Evolutionary conservation across 1,140 invertebrate genomes (phyloP).

Genomic region (Acromyrmex heyeri): DNA sequence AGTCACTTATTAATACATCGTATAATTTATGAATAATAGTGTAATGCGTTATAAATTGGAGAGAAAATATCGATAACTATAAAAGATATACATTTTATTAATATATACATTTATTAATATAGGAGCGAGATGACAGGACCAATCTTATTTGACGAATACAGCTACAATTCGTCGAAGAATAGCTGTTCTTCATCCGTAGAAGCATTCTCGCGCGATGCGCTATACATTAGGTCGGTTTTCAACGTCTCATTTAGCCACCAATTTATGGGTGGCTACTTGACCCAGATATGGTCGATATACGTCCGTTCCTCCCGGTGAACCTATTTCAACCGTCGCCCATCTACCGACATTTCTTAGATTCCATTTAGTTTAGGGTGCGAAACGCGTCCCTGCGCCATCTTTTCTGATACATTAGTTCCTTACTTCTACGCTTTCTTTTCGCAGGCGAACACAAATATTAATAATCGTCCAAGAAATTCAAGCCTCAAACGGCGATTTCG

Average conservation of each 20-base stretch:
- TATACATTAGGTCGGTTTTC: slow-evolving; percentile 77
- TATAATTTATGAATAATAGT: slow-evolving; percentile 3
- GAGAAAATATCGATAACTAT: neutral
- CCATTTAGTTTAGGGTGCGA: slow-evolving; percentile 64
- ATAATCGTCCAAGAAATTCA: slow-evolving; percentile 58
- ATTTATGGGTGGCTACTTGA: slow-evolving; percentile 77
- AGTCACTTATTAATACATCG: neutral
- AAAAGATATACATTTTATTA: slow-evolving; percentile 5
- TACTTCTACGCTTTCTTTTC: neutral
- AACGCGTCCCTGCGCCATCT: slow-evolving; percentile 70
- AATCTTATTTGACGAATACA: neutral
- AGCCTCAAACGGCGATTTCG: slow-evolving; percentile 35
- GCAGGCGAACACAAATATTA: slow-evolving; percentile 49
- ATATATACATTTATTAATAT: neutral
- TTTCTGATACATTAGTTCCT: slow-evolving; percentile 70
- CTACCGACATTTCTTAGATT: slow-evolving; percentile 22
- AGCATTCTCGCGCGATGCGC: slow-evolving; percentile 20
- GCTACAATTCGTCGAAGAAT: slow-evolving; percentile 54
- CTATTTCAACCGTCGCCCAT: slow-evolving; percentile 34
- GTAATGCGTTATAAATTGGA: neutral
- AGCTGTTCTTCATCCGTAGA: slow-evolving; percentile 35
- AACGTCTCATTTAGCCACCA: slow-evolving; percentile 78
- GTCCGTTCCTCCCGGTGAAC: slow-evolving; percentile 46
- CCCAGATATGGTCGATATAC: slow-evolving; percentile 77
- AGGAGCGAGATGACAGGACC: neutral